phyloP scores from a whole-genome alignment of 1,140 invertebrate genomes.

The Danaus plexippus region DNA sequence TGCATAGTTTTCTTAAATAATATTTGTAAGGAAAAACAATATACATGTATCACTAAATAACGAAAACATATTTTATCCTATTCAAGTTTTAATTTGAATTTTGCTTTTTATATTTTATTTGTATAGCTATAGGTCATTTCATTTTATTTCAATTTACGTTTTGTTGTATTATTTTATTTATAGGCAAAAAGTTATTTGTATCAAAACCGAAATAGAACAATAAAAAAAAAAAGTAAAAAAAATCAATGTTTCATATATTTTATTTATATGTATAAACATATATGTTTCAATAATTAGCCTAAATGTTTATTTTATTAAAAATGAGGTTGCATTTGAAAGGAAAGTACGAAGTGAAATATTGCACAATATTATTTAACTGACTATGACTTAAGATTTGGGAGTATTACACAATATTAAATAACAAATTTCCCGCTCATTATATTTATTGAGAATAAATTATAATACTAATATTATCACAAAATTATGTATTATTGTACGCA shows the following conservation, averaged over 20 bases:
- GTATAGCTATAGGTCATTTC: no score
- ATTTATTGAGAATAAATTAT: background rate
- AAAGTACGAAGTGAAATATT: no score
- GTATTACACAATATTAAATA: conserved; percentile 1
- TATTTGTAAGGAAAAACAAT: no score
- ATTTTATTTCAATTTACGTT: background rate
- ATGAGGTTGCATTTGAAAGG: no score
- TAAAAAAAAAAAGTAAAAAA: no score
- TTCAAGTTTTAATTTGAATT: background rate
- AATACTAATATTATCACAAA: conserved; percentile 2
- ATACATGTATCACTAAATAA: background rate
- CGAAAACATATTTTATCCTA: background rate
- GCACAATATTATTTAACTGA: no score
- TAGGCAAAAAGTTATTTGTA: background rate
- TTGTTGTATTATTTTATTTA: conserved; percentile 1
- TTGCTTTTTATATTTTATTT: background rate
- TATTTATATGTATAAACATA: no score
- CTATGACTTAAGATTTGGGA: no score
- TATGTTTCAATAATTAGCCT: no score
- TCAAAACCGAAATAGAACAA: no score
- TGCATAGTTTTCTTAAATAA: conserved; percentile 27
- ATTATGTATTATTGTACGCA: conserved; percentile 4
- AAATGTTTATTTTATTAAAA: no score
- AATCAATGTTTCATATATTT: no score
- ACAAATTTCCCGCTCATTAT: background rate